Conservation (phyloP, 2,797 vertebrate species). For the Molossus molossus region DNA sequence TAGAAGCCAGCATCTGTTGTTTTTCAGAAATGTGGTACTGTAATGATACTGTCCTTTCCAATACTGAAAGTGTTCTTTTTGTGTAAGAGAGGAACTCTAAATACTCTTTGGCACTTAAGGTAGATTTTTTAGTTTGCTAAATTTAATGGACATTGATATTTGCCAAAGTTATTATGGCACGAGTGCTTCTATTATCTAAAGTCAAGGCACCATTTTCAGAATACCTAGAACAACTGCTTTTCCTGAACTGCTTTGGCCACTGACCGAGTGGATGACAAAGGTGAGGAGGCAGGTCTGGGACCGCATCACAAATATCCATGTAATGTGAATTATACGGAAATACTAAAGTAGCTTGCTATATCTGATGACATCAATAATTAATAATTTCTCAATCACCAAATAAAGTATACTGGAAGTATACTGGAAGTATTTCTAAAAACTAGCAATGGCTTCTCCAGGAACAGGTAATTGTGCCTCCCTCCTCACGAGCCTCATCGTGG, state of each 20-base stretch:
- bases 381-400: not conserved
- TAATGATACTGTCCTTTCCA: constrained; percentile 54
- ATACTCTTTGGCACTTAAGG: constrained; percentile 1
- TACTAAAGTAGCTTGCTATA: not conserved
- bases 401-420: not conserved
- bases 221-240: not conserved
- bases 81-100: constrained; percentile 24
- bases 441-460: not conserved
- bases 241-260: not conserved
- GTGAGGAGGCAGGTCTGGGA: not conserved
- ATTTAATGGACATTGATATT: constrained; percentile 63
- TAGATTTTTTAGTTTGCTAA: constrained; percentile 63
- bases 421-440: no score
- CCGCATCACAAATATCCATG: not conserved
- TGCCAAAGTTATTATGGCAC: not conserved
- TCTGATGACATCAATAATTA: not conserved
- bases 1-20: constrained; percentile 52
- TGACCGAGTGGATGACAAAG: not conserved
- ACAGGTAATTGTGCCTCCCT: not conserved
- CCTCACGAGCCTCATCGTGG: not conserved
- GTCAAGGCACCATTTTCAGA: not conserved
- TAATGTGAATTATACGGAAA: not conserved
- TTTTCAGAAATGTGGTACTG: constrained; percentile 49
- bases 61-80: not conserved
- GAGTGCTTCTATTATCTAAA: constrained; percentile 20